Evolutionary conservation across 2,797 vertebrate genomes (phyloP).

Genomic region (Harpagifer antarcticus): DNA sequence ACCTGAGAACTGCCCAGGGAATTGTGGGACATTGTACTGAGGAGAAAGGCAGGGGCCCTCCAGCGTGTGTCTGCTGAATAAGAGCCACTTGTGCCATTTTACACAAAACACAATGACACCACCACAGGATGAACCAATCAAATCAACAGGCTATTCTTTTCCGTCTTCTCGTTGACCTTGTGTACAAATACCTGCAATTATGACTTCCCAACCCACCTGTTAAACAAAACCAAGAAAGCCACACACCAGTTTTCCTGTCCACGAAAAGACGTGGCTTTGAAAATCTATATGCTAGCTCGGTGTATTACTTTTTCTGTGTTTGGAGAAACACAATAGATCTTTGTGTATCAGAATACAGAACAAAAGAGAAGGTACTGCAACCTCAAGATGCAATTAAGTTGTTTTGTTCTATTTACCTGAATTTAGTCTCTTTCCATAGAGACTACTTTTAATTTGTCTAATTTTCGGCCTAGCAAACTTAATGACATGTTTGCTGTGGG

Average conservation of each 20-base stretch:
- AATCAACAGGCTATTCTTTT: constrained; percentile 63
- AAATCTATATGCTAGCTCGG: constrained; percentile 25
- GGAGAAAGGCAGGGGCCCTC: constrained; percentile 72
- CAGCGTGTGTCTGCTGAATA: constrained; percentile 84
- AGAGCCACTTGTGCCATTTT: constrained; percentile 83
- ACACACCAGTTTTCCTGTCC: constrained; percentile 33
- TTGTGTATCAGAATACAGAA: constrained; percentile 9
- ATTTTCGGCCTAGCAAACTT: constrained; percentile 58
- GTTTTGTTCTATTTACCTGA: constrained; percentile 41
- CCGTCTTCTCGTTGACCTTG: constrained; percentile 53
- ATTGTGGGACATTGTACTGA: constrained; percentile 77
- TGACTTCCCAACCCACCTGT: constrained; percentile 33
- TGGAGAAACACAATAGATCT: constrained; percentile 27
- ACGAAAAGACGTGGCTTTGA: constrained; percentile 27
- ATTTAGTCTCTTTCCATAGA: constrained; percentile 35
- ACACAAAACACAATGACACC: constrained; percentile 74
- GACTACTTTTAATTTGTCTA: constrained; percentile 52
- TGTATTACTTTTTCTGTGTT: constrained; percentile 4
- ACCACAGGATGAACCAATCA: constrained; percentile 60
- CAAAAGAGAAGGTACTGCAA: constrained; percentile 10
- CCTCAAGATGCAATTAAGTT: constrained; percentile 41
- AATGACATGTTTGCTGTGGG: constrained; percentile 50
- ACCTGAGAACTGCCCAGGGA: constrained; percentile 85
- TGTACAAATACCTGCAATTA: constrained; percentile 70
- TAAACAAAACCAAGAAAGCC: constrained; percentile 30